Evolutionary conservation across 2,113 vertebrate genomes (phyloP), one percentile per base, ranked within the genome.

Genomic region (Oxyura jamaicensis): DNA sequence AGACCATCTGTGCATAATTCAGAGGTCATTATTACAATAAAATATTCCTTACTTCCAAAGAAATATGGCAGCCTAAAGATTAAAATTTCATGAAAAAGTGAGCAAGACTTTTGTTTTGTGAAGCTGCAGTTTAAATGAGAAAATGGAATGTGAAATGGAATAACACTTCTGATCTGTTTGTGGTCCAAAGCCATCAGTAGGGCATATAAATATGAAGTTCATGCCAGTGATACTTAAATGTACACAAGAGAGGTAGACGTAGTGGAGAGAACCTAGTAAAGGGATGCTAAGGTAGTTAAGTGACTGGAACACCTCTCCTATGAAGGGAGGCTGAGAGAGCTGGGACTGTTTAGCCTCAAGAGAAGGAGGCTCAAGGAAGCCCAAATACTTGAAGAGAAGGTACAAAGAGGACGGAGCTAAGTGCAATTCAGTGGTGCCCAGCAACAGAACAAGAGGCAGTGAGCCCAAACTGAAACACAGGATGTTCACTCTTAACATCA

Each of bases 191-290:
- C 11, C 35, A 39, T 11, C 15, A 2, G 1, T 10, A 33, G 0
- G 1, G 33, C 35, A 4, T 3, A 6, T 6, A 76, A 82, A 63
- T 3, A 11, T 33, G 11, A 69, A 50, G 26, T 53, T 81, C 2
- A 4, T 39, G 13, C 25, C 14, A 36, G 21, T 6, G 59, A 14
- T 55, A 52, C 8, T 22, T 31, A 56, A 35, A 44, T 10, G 3
- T 5, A 11, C 3, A 3, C 13, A 11, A 48, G 17, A 79, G 4
- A 23, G 1, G 5, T 2, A 1, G 26, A 6, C 18, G 4, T 11
- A 21, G 8, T 10, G 35, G 39, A 60, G 44, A 50, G 2, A 33
- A 7, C 9, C 20, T 10, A 72, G 11, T 3, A 41, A 55, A 77
- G 11, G 55, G 22, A 28, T 26, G 0, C 2, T 18, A 11, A 58